Conservation (phyloP, 2,113 vertebrate species). For the Onychostoma macrolepis region DNA sequence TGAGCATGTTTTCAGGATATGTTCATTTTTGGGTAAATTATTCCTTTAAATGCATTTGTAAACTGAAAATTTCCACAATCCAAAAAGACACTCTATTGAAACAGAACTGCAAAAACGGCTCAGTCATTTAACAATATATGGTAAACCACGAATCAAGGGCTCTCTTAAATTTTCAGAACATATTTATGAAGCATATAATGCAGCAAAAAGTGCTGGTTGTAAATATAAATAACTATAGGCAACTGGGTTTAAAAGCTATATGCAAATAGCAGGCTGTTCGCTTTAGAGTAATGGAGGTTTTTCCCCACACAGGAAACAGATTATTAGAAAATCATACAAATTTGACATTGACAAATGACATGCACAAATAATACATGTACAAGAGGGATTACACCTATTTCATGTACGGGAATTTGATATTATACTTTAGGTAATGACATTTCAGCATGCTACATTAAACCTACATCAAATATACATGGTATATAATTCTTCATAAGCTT, state of each 20-base stretch:
- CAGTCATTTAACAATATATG: not conserved
- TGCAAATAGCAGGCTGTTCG: not conserved
- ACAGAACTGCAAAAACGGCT: not conserved
- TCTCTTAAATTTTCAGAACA: not conserved
- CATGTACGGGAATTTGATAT: constrained; percentile 11
- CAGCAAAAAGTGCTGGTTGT: not conserved
- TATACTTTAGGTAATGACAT: constrained; percentile 20
- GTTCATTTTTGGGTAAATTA: not conserved
- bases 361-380: not conserved
- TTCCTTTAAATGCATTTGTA: not conserved
- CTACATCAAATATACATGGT: not conserved
- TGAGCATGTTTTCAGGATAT: not conserved
- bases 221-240: not conserved
- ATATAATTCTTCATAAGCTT: not conserved
- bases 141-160: not conserved
- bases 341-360: constrained; percentile 30
- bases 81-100: not conserved
- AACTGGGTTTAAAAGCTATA: constrained; percentile 7
- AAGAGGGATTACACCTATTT: constrained; percentile 20
- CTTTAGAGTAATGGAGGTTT: not conserved
- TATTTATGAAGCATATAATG: constrained; percentile 19
- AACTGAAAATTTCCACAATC: not conserved
- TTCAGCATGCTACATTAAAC: constrained; percentile 20
- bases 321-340: constrained; percentile 32
- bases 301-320: constrained; percentile 28